Conservation (phyloP, 2,888 invertebrate species). For the Scaptomyza caliginosa region DNA sequence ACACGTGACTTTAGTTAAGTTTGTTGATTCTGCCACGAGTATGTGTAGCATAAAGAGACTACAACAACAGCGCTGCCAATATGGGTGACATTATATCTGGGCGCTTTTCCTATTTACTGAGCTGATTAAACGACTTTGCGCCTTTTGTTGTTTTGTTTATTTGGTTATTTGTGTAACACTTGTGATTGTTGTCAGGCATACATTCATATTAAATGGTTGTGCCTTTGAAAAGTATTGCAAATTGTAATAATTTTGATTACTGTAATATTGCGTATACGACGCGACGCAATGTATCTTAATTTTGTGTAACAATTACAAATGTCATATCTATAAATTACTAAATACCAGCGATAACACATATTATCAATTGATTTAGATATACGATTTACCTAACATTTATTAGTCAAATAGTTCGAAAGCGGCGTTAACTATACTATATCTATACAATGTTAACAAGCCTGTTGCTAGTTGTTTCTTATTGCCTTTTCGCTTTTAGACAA, state of each 20-base stretch:
- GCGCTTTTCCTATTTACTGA: conserved; percentile 45
- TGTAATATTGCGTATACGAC: conserved; percentile 34
- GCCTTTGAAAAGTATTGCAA: conserved; percentile 22
- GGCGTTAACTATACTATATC: too few species aligned
- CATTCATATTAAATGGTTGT: conserved; percentile 17
- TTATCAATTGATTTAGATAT: too few species aligned
- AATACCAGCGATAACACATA: too few species aligned
- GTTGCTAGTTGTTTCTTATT: background rate
- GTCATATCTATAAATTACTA: background rate
- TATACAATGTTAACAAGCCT: background rate
- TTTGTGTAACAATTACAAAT: background rate
- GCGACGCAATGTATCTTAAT: background rate
- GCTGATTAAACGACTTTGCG: conserved; percentile 53
- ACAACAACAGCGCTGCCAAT: conserved; percentile 7
- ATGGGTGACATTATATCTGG: conserved; percentile 43
- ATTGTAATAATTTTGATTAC: background rate
- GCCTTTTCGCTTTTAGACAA: conserved; percentile 4
- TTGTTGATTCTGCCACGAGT: conserved; percentile 38
- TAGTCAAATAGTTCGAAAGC: too few species aligned
- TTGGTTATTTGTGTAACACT: conserved; percentile 19
- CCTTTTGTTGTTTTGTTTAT: conserved; percentile 30
- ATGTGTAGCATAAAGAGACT: conserved; percentile 26
- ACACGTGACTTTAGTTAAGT: conserved; percentile 74
- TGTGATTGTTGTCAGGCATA: conserved; percentile 37
- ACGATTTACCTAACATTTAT: too few species aligned